Conservation (phyloP, 64 coral and sea anemone genomes). For the Dendrophyllia cribrosa region DNA sequence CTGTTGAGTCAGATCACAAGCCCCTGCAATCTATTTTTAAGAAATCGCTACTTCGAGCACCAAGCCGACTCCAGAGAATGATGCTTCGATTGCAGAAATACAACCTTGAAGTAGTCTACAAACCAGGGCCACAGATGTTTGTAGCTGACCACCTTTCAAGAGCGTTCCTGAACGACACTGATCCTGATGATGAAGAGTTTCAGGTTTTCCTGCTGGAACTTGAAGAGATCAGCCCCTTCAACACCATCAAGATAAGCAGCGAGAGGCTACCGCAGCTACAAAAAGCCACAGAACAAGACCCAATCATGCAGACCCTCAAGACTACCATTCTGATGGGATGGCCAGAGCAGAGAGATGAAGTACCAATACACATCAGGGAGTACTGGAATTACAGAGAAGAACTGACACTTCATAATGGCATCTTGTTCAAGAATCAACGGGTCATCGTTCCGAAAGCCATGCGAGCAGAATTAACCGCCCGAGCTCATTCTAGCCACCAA, state of each 20-base stretch:
- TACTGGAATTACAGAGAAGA: conserved; percentile 67
- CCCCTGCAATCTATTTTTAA: conserved; percentile 43
- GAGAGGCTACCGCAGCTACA: conserved; percentile 52
- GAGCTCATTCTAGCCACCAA: too few species aligned
- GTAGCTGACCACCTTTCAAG: conserved; percentile 65
- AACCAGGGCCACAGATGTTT: conserved; percentile 43
- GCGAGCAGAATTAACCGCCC: too few species aligned
- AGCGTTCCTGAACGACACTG: conserved; percentile 21
- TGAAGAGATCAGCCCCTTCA: neutral
- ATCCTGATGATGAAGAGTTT: conserved; percentile 2
- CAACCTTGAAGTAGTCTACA: conserved; percentile 32
- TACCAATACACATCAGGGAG: neutral
- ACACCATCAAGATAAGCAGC: conserved; percentile 2
- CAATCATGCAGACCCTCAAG: conserved; percentile 33
- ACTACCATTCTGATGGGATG: conserved; percentile 41
- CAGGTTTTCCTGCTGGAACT: conserved; percentile 30
- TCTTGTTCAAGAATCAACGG: conserved; percentile 63
- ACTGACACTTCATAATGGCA: conserved; percentile 43
- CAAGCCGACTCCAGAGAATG: neutral
- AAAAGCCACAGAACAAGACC: conserved; percentile 60
- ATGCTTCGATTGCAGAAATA: conserved; percentile 27
- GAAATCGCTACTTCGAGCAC: conserved; percentile 1
- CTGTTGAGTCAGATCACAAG: conserved; percentile 17
- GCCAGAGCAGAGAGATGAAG: conserved; percentile 22
- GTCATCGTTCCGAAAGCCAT: conserved; percentile 23